Evolutionary conservation across 2,113 vertebrate species (phyloP).

Genomic region (Rhynchopsitta pachyrhyncha): DNA sequence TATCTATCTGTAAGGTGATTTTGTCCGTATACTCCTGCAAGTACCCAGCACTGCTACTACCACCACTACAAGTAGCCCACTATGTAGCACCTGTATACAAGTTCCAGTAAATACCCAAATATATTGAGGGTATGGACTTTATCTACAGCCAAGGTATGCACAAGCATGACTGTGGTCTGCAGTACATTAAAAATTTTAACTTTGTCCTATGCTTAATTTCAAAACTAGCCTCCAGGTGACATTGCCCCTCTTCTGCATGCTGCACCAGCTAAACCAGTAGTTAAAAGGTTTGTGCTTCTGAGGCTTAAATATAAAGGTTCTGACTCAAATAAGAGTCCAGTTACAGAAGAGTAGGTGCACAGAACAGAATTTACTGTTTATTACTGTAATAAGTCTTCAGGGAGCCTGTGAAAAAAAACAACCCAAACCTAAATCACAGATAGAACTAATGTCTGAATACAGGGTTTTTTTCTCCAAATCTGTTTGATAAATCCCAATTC

Average conservation of each 20-base stretch:
- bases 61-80: neutral
- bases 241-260: neutral
- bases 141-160: neutral
- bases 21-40: neutral
- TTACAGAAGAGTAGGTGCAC: fast-evolving
- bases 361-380: neutral
- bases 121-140: neutral
- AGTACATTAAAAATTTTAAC: neutral
- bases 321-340: neutral
- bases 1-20: neutral
- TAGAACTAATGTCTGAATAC: neutral
- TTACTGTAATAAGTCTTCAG: neutral
- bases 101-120: neutral
- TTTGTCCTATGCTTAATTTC: neutral
- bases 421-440: neutral
- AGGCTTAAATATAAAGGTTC: neutral
- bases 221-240: neutral
- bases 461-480: neutral
- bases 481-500: neutral
- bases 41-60: neutral
- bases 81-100: neutral
- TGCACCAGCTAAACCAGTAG: neutral
- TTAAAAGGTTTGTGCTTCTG: neutral
- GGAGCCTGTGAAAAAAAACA: neutral
- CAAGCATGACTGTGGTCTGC: neutral